Percentiles rank a stretch among this genome's conserved stretches.
phyloP scores from a whole-genome alignment of 2,888 invertebrate species.

The Hemicrepidius hirtus region DNA sequence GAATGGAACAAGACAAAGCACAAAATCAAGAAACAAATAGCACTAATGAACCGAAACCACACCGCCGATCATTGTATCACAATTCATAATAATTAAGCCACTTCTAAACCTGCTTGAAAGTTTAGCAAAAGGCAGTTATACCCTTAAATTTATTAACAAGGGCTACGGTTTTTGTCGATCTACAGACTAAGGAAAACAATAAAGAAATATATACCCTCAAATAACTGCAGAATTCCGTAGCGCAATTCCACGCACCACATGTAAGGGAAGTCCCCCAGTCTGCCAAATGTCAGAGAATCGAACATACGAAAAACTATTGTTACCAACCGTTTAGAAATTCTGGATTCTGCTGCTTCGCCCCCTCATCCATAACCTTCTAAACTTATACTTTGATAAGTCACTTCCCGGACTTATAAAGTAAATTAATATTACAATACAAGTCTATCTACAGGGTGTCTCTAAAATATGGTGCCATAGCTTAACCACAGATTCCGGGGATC shows the following conservation, averaged over 20 bases:
- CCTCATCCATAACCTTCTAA: too few relatives aligned
- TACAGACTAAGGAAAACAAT: constrained; percentile 13
- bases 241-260: constrained; percentile 32
- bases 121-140: constrained; percentile 18
- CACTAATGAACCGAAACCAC: constrained; percentile 30
- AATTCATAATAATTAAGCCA: constrained; percentile 28
- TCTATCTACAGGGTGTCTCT: too few relatives aligned
- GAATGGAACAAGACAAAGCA: constrained; percentile 7
- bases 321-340: constrained; percentile 5
- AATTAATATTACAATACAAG: too few relatives aligned
- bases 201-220: constrained; percentile 29
- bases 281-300: constrained; percentile 23
- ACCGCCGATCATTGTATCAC: constrained; percentile 31
- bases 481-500: too few relatives aligned
- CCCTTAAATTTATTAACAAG: constrained; percentile 20
- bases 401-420: too few relatives aligned
- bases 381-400: too few relatives aligned
- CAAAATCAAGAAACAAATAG: not conserved
- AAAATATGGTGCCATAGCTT: too few relatives aligned
- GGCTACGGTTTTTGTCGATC: constrained; percentile 29
- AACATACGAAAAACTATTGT: constrained; percentile 31
- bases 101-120: constrained; percentile 13
- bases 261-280: constrained; percentile 39
- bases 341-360: too few relatives aligned
- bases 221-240: constrained; percentile 6